A percentile compares a stretch with the other conserved stretches of the same genome.
Conservation (phyloP, 1,140 invertebrate species). For the Camponotus pennsylvanicus region DNA sequence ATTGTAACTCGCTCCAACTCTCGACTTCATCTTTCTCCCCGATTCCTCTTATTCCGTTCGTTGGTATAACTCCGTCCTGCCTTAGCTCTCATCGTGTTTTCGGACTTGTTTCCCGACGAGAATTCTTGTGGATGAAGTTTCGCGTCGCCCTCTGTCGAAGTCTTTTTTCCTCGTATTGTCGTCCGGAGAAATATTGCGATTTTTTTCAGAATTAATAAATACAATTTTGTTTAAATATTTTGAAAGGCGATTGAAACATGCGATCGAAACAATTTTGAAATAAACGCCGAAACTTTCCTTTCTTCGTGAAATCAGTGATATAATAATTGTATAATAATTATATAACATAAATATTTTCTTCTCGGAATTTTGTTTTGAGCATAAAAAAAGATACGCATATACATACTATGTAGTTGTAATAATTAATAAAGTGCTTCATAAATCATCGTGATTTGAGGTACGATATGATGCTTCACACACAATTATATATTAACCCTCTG, state of each 20-base stretch:
- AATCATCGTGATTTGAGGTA: neutral
- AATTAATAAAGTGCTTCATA: neutral
- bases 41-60: conserved; percentile 27
- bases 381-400: neutral
- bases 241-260: neutral
- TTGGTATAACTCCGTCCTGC: neutral
- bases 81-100: neutral
- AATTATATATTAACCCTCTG: neutral
- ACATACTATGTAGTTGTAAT: neutral
- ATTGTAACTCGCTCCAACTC: conserved; percentile 23
- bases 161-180: conserved; percentile 4
- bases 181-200: conserved; percentile 8
- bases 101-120: neutral
- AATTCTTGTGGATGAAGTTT: conserved; percentile 35
- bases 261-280: neutral
- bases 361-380: neutral
- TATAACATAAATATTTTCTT: neutral
- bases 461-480: neutral
- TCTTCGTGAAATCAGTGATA: neutral
- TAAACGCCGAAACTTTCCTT: neutral
- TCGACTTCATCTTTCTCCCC: conserved; percentile 29
- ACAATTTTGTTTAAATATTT: conserved; percentile 24
- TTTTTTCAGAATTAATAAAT: conserved; percentile 29
- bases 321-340: too few relatives aligned
- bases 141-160: neutral